phyloP scores from a whole-genome alignment of 2,113 vertebrate genomes.

The Mesocricetus auratus region DNA sequence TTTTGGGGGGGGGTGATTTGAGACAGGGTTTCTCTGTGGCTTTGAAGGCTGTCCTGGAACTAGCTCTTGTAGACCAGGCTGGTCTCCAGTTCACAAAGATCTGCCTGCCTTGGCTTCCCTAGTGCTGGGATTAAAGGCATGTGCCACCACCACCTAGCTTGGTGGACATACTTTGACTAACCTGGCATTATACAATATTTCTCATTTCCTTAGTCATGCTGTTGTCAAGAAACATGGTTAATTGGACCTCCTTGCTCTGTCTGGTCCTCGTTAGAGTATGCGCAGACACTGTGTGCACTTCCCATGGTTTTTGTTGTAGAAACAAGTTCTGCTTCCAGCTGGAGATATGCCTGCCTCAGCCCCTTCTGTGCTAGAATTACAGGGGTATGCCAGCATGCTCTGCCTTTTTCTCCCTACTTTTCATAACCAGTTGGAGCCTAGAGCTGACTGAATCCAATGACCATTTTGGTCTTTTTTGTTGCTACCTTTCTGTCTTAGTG shows the following conservation, averaged over 20 bases:
- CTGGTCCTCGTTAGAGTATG: neutral
- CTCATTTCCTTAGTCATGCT: neutral
- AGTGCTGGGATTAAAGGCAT: too few relatives aligned
- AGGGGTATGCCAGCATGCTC: neutral
- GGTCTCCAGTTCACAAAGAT: too few relatives aligned
- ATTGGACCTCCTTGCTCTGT: neutral
- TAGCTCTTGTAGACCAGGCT: too few relatives aligned
- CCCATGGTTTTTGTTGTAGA: neutral
- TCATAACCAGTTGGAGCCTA: neutral
- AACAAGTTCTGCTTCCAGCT: neutral
- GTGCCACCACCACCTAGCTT: too few relatives aligned
- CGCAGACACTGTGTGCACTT: neutral
- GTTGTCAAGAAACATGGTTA: neutral
- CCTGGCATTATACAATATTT: neutral
- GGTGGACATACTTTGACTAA: neutral
- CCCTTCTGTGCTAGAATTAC: neutral
- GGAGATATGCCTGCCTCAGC: neutral
- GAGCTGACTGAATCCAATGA: neutral
- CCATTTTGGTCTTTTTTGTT: neutral
- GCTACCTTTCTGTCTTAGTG: neutral
- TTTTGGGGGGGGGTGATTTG: too few relatives aligned
- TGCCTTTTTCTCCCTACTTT: neutral
- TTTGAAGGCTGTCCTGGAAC: too few relatives aligned
- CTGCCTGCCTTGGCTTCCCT: too few relatives aligned
- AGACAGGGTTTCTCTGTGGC: too few relatives aligned